Evolutionary conservation across 2,797 vertebrate genomes (phyloP), one percentile per base, ranked within the genome.

Genomic region (Pampus argenteus): DNA sequence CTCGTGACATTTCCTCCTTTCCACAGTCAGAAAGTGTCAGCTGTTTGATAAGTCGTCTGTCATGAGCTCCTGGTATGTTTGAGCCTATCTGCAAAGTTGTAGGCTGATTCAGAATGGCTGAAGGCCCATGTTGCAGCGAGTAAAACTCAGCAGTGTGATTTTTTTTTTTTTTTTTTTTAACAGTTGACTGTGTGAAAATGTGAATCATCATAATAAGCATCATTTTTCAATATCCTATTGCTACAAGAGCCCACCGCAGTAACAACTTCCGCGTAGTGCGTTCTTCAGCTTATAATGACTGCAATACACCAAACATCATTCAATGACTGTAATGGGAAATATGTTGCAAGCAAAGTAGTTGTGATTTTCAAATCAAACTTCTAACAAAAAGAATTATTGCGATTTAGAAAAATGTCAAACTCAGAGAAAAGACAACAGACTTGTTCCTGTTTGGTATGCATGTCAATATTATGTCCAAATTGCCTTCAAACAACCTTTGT

Each of bases 161-260:
- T 29, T 48, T 36, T 17, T 42, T 42, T 42, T 42, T 42, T 42
- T 42, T 17, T 17, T 14, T 40, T 14, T 40, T 14, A 42, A 8
- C 56, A 4, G 47, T 60, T 77, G 3, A 20, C 38, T 28, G 25
- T 79, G 61, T 54, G 47, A 74, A 63, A 71, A 70, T 7, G 11
- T 4, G 15, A n/a, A 25, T n/a, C n/a, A n/a, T n/a, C n/a, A 20
- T 50, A 71, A 26, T 1, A 57, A 61, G 75, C 29, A 18, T 29
- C 23, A 5, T 22, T 9, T 55, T 8, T 25, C 15, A 1, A 5
- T 47, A 7, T 1, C 26, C 20, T 13, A 4, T 2, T 8, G 22
- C 78, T 68, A 23, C 77, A 79, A 38, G 45, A 54, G 10, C 36
- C 42, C 57, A 80, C 81, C 81, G 71, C 86, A 79, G 23, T 57